A percentile compares a stretch with the other conserved stretches of the same genome.
Conservation (phyloP, 2,797 vertebrate genomes). For the Phoebastria nigripes region DNA sequence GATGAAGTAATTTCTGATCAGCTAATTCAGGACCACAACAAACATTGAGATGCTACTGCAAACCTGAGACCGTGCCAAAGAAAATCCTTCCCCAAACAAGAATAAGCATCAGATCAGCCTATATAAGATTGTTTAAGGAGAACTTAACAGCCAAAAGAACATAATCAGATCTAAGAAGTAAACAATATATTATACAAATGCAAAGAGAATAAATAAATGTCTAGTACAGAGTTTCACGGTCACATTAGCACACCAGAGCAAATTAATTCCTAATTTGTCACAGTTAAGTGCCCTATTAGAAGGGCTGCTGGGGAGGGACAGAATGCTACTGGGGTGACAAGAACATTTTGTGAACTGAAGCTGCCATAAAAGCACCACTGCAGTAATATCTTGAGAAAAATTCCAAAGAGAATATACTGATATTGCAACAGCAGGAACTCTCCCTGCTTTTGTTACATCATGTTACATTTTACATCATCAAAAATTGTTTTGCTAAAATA, state of each 20-base stretch:
- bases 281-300: not conserved
- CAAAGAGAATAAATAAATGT: constrained; percentile 12
- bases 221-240: not conserved
- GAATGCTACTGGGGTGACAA: not conserved
- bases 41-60: not conserved
- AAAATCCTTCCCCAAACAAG: not conserved
- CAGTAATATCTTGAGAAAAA: not conserved
- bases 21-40: not conserved
- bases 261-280: constrained; percentile 5
- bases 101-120: not conserved
- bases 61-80: not conserved
- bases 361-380: not conserved
- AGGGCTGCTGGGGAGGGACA: not conserved
- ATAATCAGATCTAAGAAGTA: not conserved
- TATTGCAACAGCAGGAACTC: not conserved
- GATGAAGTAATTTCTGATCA: not conserved
- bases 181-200: not conserved
- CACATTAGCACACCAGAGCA: not conserved
- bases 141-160: not conserved
- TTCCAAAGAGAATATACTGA: not conserved
- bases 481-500: not conserved
- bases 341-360: not conserved
- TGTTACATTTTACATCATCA: not conserved
- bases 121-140: not conserved
- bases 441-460: not conserved